Percentiles rank a stretch among this genome's conserved stretches.
Conservation (phyloP, 2,113 vertebrate genomes). For the Melierax canorus region DNA sequence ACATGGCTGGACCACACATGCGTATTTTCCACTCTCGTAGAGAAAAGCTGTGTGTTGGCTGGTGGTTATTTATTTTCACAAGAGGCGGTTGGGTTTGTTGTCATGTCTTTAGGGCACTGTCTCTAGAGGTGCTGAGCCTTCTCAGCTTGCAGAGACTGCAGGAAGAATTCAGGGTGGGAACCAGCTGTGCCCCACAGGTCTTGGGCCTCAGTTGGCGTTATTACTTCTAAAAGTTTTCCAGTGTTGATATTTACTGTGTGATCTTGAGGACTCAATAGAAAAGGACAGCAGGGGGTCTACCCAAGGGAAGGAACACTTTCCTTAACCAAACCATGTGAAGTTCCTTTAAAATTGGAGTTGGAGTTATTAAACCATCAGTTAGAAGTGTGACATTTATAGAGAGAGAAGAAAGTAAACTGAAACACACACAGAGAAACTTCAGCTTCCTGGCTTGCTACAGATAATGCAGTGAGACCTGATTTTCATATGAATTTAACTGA, state of each 20-base stretch:
- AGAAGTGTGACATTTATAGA: background rate
- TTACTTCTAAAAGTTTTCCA: background rate
- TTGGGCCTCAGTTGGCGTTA: background rate
- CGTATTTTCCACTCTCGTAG: background rate
- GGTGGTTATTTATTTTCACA: conserved; percentile 21
- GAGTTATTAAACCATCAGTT: background rate
- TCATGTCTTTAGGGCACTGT: background rate
- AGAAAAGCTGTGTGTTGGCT: background rate
- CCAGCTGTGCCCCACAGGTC: background rate
- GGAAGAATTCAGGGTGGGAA: background rate
- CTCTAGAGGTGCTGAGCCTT: background rate
- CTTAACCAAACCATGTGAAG: background rate
- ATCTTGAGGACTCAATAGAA: background rate
- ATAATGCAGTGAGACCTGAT: background rate
- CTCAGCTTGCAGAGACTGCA: conserved; percentile 2
- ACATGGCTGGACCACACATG: conserved; percentile 37
- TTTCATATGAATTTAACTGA: background rate
- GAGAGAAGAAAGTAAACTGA: background rate
- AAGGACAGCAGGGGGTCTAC: background rate
- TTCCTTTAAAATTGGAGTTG: background rate
- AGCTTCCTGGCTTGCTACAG: background rate
- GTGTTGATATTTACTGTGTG: background rate
- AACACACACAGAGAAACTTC: background rate
- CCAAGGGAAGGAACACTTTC: background rate
- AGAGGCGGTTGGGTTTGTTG: background rate